These are phyloP conservation scores for Spheniscus humboldti DNA, from an alignment of 2,797 vertebrate genomes.

Conservation along the genomic window DNA sequence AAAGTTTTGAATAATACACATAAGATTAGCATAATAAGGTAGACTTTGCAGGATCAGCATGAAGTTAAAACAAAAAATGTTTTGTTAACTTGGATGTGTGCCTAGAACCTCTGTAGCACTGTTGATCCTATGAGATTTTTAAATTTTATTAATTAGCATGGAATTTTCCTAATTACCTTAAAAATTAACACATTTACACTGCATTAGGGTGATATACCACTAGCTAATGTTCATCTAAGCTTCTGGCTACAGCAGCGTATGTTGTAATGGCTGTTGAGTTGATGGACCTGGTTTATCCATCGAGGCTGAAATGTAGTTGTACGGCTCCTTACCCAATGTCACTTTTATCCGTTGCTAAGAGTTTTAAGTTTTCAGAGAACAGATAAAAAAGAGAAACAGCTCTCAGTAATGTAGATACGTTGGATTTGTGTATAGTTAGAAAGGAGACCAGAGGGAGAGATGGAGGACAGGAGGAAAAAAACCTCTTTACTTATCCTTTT, in stretches of 20 bases:
- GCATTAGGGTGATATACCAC: background rate
- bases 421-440: background rate
- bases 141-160: background rate
- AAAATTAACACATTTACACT: background rate
- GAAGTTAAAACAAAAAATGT: background rate
- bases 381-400: background rate
- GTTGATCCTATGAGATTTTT: background rate
- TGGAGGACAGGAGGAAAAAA: background rate
- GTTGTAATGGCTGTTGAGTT: background rate
- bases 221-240: background rate
- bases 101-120: background rate
- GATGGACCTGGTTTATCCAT: background rate
- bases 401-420: background rate
- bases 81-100: background rate
- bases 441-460: background rate
- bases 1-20: background rate
- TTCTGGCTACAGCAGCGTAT: background rate
- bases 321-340: background rate
- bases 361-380: background rate
- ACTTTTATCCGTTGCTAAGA: background rate
- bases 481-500: background rate
- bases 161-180: conserved; percentile 26
- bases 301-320: background rate
- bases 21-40: background rate
- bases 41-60: background rate